phyloP scores from a whole-genome alignment of 2,113 vertebrate genomes.

The Acanthisitta chloris region DNA sequence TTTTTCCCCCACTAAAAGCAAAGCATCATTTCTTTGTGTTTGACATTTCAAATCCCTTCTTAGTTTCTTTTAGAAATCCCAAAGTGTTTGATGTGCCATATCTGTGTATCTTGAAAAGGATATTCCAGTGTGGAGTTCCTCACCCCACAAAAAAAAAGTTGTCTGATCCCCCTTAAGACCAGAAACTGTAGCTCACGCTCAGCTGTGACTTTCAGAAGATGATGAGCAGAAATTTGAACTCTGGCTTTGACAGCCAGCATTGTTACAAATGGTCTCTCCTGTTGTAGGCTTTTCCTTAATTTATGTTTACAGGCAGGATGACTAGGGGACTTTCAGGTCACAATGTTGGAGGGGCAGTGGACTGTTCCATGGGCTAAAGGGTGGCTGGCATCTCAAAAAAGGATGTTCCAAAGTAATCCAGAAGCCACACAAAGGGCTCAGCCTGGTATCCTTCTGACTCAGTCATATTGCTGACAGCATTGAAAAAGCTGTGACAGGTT shows the following conservation, averaged over 20 bases:
- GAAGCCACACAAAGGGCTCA: not conserved
- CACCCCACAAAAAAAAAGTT: not conserved
- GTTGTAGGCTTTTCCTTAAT: not conserved
- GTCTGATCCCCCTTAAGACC: not conserved
- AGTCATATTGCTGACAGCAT: not conserved
- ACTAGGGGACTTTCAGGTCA: not conserved
- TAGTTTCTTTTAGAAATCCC: conserved; percentile 13
- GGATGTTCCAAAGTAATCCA: not conserved
- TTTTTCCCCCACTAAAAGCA: not conserved
- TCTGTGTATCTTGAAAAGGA: conserved; percentile 24
- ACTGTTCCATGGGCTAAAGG: not conserved
- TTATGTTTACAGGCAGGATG: not conserved
- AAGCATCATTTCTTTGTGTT: conserved; percentile 42
- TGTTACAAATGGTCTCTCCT: not conserved
- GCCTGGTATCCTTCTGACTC: not conserved
- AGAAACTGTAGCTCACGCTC: not conserved
- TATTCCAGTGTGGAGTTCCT: conserved; percentile 4
- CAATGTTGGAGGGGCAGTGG: not conserved
- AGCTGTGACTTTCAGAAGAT: not conserved
- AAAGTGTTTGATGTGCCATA: conserved; percentile 16
- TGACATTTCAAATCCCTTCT: conserved; percentile 51
- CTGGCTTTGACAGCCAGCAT: not conserved
- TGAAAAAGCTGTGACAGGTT: not conserved
- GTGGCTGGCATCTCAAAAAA: not conserved
- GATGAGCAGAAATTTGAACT: not conserved